A percentile compares a stretch with the other conserved stretches of the same genome.
Conservation (phyloP, 1,140 invertebrate genomes). For the Teleogryllus occipitalis region DNA sequence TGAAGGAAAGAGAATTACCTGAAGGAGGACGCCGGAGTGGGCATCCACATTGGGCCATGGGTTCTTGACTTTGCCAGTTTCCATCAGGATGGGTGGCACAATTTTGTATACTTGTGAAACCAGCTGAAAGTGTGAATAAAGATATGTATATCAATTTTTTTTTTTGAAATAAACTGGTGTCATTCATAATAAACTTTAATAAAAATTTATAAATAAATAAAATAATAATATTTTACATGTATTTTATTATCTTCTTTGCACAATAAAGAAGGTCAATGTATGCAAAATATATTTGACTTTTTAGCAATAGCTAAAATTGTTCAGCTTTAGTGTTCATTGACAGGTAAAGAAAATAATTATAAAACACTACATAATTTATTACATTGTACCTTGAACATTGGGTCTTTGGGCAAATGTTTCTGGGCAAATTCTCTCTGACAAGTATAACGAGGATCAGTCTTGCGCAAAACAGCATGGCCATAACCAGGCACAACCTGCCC, state of each 20-base stretch:
- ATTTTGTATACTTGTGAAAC: conserved; percentile 91
- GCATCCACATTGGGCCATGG: conserved; percentile 99
- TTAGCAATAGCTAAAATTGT: no score
- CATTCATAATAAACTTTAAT: no score
- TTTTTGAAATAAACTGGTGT: no score
- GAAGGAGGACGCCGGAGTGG: conserved; percentile 87
- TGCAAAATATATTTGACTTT: not conserved
- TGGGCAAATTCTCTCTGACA: conserved; percentile 92
- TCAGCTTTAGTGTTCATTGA: no score
- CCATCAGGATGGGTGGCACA: conserved; percentile 84
- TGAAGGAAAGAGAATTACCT: conserved; percentile 39
- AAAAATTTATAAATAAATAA: no score
- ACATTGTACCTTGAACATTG: conserved; percentile 67
- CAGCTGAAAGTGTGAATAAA: conserved; percentile 41
- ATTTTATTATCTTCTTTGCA: no score
- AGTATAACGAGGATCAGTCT: conserved; percentile 87
- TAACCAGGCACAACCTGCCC: conserved; percentile 96
- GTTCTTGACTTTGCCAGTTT: conserved; percentile 96
- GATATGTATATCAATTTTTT: no score
- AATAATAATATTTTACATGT: no score
- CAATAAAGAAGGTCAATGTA: not conserved
- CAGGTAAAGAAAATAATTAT: no score
- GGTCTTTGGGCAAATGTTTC: conserved; percentile 89
- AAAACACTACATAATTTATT: not conserved
- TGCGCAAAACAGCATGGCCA: conserved; percentile 91